These are phyloP conservation scores for Collichthys lucidus DNA, from an alignment of 2,113 vertebrate genomes.

Conservation along the genomic window DNA sequence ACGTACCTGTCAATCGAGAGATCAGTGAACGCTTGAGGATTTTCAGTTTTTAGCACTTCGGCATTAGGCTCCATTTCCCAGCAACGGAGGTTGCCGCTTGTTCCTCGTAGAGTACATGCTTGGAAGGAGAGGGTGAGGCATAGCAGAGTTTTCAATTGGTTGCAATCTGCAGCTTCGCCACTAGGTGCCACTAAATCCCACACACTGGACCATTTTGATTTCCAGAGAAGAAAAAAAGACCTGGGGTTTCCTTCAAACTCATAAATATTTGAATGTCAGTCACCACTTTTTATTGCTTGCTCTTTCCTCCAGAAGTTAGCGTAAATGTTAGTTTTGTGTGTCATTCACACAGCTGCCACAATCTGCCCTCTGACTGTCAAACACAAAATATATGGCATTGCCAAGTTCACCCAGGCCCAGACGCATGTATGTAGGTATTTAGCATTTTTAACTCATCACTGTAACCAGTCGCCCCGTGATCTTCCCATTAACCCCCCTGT, in stretches of 20 bases:
- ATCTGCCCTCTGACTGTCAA: slow-evolving; percentile 3
- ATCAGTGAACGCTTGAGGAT: too few relatives aligned
- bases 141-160: too few relatives aligned
- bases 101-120: too few relatives aligned
- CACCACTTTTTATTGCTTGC: slow-evolving; percentile 21
- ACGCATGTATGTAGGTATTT: neutral
- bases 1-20: too few relatives aligned
- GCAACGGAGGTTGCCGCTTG: too few relatives aligned
- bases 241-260: slow-evolving; percentile 15
- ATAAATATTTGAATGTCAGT: slow-evolving; percentile 55
- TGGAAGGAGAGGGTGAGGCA: too few relatives aligned
- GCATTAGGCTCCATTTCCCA: too few relatives aligned
- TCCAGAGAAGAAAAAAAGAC: slow-evolving; percentile 6
- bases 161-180: too few relatives aligned
- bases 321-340: slow-evolving; percentile 30
- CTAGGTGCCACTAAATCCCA: too few relatives aligned
- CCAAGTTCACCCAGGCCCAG: slow-evolving; percentile 6
- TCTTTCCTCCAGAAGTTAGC: slow-evolving; percentile 31
- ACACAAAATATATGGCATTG: neutral
- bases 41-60: too few relatives aligned
- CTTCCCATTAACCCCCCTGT: slow-evolving; percentile 16
- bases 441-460: slow-evolving; percentile 26
- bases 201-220: slow-evolving; percentile 12
- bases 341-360: slow-evolving; percentile 11
- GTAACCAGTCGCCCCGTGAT: slow-evolving; percentile 5